A percentile compares a stretch with the other conserved stretches of the same genome.
Conservation (phyloP, 2,888 invertebrate genomes). For the Beris morrisii region DNA sequence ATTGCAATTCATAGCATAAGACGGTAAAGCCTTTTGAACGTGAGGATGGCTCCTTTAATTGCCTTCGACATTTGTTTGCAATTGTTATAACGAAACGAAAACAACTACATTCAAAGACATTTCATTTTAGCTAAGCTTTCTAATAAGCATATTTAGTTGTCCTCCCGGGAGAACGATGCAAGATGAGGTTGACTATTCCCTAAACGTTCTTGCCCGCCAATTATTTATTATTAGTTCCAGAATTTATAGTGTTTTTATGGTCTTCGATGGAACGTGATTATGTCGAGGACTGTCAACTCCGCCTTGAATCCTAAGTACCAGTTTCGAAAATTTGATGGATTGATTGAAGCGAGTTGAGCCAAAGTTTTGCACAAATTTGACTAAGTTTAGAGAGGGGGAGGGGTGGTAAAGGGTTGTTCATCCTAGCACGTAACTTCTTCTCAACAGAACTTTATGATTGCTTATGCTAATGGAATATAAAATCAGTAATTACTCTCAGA, state of each 20-base stretch:
- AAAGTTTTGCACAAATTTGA: slow-evolving; percentile 17
- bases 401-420: not conserved
- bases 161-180: no score
- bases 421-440: not conserved
- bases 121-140: no score
- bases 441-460: slow-evolving; percentile 4
- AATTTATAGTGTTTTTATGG: slow-evolving; percentile 16
- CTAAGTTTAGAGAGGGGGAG: not conserved
- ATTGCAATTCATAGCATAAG: no score
- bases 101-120: no score
- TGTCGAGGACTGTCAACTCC: not conserved
- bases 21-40: no score
- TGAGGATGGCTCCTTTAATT: no score
- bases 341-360: slow-evolving; percentile 4
- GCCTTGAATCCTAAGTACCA: not conserved
- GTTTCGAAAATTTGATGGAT: slow-evolving; percentile 6
- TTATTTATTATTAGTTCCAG: slow-evolving; percentile 4
- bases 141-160: no score
- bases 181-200: not conserved
- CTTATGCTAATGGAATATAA: slow-evolving; percentile 23
- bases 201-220: not conserved
- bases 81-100: no score
- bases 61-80: no score
- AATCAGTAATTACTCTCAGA: not conserved
- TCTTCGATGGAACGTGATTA: slow-evolving; percentile 8